A percentile compares a stretch with the other conserved stretches of the same genome.
Evolutionary conservation across 2,797 vertebrate genomes (phyloP).

Genomic region (Poecile montanus): DNA sequence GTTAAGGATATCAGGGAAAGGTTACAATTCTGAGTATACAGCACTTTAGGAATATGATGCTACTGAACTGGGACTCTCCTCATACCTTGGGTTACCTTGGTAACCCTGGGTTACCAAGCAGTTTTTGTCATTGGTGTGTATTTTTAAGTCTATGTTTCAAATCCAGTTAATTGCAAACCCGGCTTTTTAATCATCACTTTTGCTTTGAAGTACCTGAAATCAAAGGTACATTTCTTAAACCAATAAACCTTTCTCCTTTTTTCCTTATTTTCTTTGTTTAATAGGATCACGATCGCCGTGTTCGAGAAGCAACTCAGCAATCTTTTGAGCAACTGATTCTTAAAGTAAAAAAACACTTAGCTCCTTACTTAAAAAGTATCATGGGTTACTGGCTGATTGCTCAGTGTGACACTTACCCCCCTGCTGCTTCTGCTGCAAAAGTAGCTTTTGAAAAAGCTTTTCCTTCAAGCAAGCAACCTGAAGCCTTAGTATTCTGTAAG

Average conservation of each 20-base stretch:
- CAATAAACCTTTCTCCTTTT: neutral
- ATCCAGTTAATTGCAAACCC: neutral
- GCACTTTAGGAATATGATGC: neutral
- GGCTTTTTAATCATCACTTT: neutral
- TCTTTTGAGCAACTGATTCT: slow-evolving; percentile 94
- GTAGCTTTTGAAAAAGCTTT: slow-evolving; percentile 93
- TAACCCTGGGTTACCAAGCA: neutral
- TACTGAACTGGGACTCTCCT: neutral
- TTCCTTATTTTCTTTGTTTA: neutral
- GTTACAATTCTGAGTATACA: neutral
- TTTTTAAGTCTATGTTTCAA: neutral
- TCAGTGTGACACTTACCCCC: slow-evolving; percentile 92
- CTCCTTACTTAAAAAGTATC: slow-evolving; percentile 93
- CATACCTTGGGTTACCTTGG: neutral
- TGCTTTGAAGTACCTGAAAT: neutral
- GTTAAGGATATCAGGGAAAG: neutral
- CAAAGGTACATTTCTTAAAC: neutral
- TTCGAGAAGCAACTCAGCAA: slow-evolving; percentile 94
- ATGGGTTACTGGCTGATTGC: slow-evolving; percentile 98
- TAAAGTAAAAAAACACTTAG: slow-evolving; percentile 94
- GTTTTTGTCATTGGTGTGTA: rapidly evolving
- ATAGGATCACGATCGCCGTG: slow-evolving; percentile 94
- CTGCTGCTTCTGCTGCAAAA: slow-evolving; percentile 90
- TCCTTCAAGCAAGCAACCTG: slow-evolving; percentile 89
- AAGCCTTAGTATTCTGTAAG: slow-evolving; percentile 94